phyloP scores from a whole-genome alignment of 2,113 vertebrate species.

The Coptodon bakossiorum region DNA sequence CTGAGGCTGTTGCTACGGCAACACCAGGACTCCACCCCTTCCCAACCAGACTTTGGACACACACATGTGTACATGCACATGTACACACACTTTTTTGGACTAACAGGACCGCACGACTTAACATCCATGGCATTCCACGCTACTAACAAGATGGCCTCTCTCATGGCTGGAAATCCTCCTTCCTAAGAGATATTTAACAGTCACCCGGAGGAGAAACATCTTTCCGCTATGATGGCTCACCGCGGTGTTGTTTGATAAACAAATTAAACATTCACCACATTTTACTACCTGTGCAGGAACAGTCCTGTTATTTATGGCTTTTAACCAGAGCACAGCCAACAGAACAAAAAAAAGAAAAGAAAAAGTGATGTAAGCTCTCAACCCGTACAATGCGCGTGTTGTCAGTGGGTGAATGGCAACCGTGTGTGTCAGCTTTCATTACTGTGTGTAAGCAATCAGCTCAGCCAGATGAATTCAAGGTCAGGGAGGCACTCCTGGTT shows the following conservation, averaged over 20 bases:
- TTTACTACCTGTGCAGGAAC: background rate
- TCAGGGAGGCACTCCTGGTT: constrained; percentile 3
- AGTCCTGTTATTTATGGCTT: background rate
- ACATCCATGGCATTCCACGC: background rate
- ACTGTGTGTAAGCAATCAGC: constrained; percentile 24
- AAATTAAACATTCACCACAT: constrained; percentile 25
- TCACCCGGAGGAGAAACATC: background rate
- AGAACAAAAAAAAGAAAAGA: background rate
- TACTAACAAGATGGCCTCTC: constrained; percentile 17
- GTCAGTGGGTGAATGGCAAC: background rate
- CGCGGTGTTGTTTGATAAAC: background rate
- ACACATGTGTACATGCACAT: background rate
- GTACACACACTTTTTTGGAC: background rate
- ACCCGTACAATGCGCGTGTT: background rate
- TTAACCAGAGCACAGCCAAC: fast-evolving
- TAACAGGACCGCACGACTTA: constrained; percentile 18
- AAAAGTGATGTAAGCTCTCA: background rate
- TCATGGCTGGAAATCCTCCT: background rate
- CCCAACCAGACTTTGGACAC: background rate
- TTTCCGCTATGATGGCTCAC: background rate
- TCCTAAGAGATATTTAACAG: background rate
- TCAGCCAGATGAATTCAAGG: constrained; percentile 17
- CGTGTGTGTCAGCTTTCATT: constrained; percentile 9
- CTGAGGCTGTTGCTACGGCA: constrained; percentile 57
- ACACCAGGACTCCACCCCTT: constrained; percentile 26